Conservation (phyloP, 2,113 vertebrate genomes). For the Odocoileus hemionus region DNA sequence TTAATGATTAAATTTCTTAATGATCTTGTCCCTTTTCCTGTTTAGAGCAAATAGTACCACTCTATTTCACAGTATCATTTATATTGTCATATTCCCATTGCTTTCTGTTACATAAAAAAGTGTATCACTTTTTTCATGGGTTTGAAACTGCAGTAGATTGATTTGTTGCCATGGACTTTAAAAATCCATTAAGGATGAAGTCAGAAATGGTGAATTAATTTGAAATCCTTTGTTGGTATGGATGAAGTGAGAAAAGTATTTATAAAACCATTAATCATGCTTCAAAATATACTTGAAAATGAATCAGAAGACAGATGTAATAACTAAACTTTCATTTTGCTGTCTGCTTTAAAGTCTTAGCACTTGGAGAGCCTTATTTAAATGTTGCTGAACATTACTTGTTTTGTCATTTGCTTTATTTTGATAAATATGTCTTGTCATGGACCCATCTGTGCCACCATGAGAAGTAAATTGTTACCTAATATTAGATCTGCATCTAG, state of each 20-base stretch:
- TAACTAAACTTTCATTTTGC: background rate
- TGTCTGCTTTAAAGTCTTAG: background rate
- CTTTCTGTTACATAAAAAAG: constrained; percentile 31
- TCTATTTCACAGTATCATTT: constrained; percentile 37
- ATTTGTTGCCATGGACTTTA: constrained; percentile 78
- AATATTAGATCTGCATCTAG: background rate
- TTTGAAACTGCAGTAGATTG: constrained; percentile 67
- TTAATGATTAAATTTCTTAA: background rate
- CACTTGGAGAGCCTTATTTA: background rate
- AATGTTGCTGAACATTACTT: background rate
- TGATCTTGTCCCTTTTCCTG: constrained; percentile 2
- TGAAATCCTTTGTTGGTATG: constrained; percentile 63
- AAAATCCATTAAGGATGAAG: constrained; percentile 75
- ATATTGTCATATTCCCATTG: background rate
- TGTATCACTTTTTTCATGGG: constrained; percentile 8
- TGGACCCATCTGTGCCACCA: constrained; percentile 40
- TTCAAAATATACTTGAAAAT: constrained; percentile 68
- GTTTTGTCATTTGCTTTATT: constrained; percentile 3
- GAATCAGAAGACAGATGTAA: constrained; percentile 60
- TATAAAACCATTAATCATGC: constrained; percentile 74
- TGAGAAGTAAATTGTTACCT: background rate
- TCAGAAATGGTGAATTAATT: constrained; percentile 79
- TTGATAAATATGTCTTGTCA: constrained; percentile 59
- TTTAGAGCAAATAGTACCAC: constrained; percentile 32
- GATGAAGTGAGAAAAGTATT: constrained; percentile 65